A percentile compares a stretch with the other conserved stretches of the same genome.
Evolutionary conservation across 2,113 vertebrate genomes (phyloP).

Genomic region (Ploceus nigricollis): DNA sequence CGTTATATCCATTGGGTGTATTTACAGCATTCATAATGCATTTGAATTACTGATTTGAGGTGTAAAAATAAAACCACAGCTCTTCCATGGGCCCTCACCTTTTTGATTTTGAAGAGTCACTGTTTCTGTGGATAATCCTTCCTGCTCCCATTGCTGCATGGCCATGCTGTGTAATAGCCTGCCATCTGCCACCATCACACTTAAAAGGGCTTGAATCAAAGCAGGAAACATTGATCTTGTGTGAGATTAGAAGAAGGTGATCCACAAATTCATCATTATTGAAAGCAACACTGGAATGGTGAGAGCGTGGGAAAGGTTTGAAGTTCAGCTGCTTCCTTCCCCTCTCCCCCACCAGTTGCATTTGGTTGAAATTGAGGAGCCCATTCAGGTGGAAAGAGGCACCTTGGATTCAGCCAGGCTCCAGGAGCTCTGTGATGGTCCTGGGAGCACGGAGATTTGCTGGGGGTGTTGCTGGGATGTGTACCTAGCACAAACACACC

Average conservation of each 20-base stretch:
- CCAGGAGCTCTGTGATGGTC: background rate
- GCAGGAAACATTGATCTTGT: background rate
- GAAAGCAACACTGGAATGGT: background rate
- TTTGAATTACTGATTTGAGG: conserved; percentile 43
- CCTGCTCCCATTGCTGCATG: background rate
- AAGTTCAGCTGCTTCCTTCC: background rate
- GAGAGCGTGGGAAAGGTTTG: background rate
- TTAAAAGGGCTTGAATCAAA: conserved; percentile 30
- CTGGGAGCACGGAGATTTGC: background rate
- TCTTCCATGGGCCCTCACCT: conserved; percentile 19
- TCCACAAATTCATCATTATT: background rate
- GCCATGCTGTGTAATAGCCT: conserved; percentile 18
- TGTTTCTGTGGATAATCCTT: conserved; percentile 28
- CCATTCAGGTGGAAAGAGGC: background rate
- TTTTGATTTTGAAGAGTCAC: conserved; percentile 28
- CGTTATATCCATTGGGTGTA: conserved; percentile 40
- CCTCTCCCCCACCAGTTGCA: background rate
- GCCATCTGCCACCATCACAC: conserved; percentile 28
- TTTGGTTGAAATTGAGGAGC: background rate
- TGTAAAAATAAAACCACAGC: conserved; percentile 33
- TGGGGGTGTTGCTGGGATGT: background rate
- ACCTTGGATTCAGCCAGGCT: background rate
- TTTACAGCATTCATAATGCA: conserved; percentile 65
- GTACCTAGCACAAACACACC: background rate
- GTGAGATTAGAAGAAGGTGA: background rate